Evolutionary conservation across 2,797 vertebrate species (phyloP), one percentile per base, ranked within the genome.

Genomic region (Staurois parvus): DNA sequence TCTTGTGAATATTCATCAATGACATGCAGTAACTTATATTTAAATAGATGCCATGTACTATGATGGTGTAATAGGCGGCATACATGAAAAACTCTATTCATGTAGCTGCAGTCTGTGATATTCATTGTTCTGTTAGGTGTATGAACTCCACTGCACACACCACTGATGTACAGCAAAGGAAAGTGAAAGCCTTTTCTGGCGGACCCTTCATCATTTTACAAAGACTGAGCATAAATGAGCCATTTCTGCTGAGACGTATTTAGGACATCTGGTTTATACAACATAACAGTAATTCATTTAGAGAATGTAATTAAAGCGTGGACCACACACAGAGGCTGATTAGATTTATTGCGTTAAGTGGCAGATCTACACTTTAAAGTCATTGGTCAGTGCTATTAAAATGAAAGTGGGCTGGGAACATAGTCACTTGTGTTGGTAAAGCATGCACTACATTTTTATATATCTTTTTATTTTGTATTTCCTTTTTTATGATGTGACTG

Each of bases 211-310:
- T 69, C 79, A 85, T 85, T 85, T 85, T 67, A 68, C 62, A 79
- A 85, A 85, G 67, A 83, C 77, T 72, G 79, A 76, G 17, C 67
- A 72, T 77, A 73, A 79, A 67, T 72, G 75, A 72, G 24, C 8
- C 69, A 56, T 79, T 83, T 83, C 81, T 87, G 30, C 56, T 1
- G 74, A 45, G 79, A 40, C 62, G 13, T 73, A 77, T 83, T 52
- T 77, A n/a, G 81, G 81, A 78, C 81, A 79, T 87, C 85, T 87
- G 85, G 85, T 87, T 87, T 79, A 87, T 87, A 83, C 85, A 83
- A 79, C 81, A 83, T 79, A 87, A 87, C 80, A 84, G 85, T 79
- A 78, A 83, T 87, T 79, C 70, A 52, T 75, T 84, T 87, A 87
- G 40, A 32, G 81, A 10, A 75, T 74, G 75, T 79, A 73, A 83